Percentiles rank a stretch among this genome's conserved stretches.
Conservation (phyloP, 2,888 invertebrate genomes). For the Amphipyra tragopoginis region DNA sequence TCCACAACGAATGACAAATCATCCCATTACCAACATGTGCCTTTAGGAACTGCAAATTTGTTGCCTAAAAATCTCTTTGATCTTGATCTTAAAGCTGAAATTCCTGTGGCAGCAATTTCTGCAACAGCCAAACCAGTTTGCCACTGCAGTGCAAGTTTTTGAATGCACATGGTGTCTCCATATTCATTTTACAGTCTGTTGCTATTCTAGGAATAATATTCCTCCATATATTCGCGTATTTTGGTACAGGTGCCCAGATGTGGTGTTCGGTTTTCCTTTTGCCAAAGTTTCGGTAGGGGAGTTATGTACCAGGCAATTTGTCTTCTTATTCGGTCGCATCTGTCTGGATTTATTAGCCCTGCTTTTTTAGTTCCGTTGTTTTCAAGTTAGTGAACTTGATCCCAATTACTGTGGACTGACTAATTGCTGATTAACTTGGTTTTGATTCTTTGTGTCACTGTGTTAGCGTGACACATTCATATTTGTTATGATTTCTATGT, state of each 20-base stretch:
- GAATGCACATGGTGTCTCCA: constrained; percentile 85
- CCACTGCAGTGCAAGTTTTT: constrained; percentile 73
- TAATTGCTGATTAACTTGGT: constrained; percentile 79
- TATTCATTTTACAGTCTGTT: constrained; percentile 88
- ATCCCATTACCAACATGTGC: constrained; percentile 71
- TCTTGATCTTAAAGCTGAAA: constrained; percentile 54
- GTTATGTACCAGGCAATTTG: constrained; percentile 72
- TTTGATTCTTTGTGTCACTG: constrained; percentile 76
- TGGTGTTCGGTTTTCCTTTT: constrained; percentile 75
- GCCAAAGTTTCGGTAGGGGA: constrained; percentile 71
- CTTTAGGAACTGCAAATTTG: constrained; percentile 43
- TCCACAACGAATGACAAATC: constrained; percentile 85
- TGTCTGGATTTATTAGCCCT: constrained; percentile 82
- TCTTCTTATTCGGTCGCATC: constrained; percentile 79
- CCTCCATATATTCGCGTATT: constrained; percentile 83
- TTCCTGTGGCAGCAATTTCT: constrained; percentile 38
- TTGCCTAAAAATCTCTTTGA: constrained; percentile 45
- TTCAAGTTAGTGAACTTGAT: constrained; percentile 76
- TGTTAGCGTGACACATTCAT: constrained; percentile 64
- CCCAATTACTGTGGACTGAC: constrained; percentile 80
- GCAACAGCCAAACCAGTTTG: constrained; percentile 59
- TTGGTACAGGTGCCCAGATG: constrained; percentile 88
- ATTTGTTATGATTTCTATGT: constrained; percentile 55
- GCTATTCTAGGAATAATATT: constrained; percentile 89
- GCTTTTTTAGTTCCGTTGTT: constrained; percentile 68